These are phyloP conservation scores for Helobdella robusta DNA, from an alignment of 2,888 invertebrate genomes.

Conservation along the genomic window DNA sequence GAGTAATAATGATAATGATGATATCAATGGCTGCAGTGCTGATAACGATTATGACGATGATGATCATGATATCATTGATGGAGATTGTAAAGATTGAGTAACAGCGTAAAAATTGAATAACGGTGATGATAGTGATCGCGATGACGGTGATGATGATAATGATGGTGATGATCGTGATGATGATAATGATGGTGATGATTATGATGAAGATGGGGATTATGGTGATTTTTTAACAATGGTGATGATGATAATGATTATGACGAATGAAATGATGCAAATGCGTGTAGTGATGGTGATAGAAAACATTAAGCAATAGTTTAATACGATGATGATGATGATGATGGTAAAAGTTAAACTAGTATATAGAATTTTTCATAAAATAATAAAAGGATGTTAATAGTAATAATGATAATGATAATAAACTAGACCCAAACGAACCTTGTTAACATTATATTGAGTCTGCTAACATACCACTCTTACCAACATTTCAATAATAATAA, in stretches of 20 bases:
- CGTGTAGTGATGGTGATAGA: too few relatives aligned
- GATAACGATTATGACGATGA: slow-evolving; percentile 21
- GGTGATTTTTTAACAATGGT: slow-evolving; percentile 18
- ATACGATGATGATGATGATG: too few relatives aligned
- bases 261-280: slow-evolving; percentile 18
- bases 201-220: slow-evolving; percentile 27
- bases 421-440: too few relatives aligned
- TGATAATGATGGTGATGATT: slow-evolving; percentile 25
- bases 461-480: too few relatives aligned
- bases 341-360: too few relatives aligned
- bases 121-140: slow-evolving; percentile 10
- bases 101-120: too few relatives aligned
- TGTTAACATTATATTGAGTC: too few relatives aligned
- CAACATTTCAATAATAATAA: background rate
- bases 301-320: too few relatives aligned
- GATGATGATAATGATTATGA: slow-evolving; percentile 28
- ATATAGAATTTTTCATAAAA: too few relatives aligned
- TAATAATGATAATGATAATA: too few relatives aligned
- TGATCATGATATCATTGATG: slow-evolving; percentile 21
- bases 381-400: too few relatives aligned
- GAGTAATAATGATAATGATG: background rate
- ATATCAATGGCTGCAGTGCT: slow-evolving; percentile 8
- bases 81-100: too few relatives aligned
- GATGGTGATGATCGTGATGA: slow-evolving; percentile 27
- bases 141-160: slow-evolving; percentile 27